Conservation (phyloP, 2,888 invertebrate genomes). For the Tetramorium bicarinatum region DNA sequence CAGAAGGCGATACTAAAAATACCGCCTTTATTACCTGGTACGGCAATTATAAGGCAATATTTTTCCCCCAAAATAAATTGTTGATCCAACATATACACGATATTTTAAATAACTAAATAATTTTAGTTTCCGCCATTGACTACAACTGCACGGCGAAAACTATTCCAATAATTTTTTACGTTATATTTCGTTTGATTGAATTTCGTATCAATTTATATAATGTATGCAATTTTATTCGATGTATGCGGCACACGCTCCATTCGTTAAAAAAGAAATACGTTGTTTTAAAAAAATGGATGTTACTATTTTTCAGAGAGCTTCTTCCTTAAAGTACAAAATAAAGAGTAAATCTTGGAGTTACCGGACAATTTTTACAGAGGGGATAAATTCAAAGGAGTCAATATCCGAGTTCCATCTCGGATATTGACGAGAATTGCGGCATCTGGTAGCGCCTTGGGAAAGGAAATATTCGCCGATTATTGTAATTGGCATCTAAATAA, state of each 20-base stretch:
- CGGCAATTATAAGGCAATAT: not conserved
- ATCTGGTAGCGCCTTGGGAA: not conserved
- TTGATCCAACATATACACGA: not conserved
- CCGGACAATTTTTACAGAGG: not conserved
- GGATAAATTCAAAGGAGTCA: not conserved
- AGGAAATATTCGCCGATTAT: slow-evolving; percentile 20
- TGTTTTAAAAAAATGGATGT: not conserved
- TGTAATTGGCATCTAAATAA: slow-evolving; percentile 34
- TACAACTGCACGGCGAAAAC: not conserved
- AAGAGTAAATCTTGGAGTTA: not conserved
- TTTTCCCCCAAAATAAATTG: not conserved
- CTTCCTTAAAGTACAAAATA: not conserved
- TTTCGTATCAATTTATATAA: not conserved
- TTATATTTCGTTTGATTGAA: not conserved
- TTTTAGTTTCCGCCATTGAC: not conserved
- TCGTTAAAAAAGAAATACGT: slow-evolving; percentile 6
- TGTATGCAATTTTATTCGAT: not conserved
- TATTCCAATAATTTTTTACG: slow-evolving; percentile 1
- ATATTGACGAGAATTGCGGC: not conserved
- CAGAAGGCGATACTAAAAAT: not conserved
- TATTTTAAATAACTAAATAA: not conserved
- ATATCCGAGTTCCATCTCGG: not conserved
- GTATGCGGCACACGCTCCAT: not conserved
- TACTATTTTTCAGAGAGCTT: not conserved
- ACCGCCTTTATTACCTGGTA: not conserved